Evolutionary conservation across 2,888 invertebrate species (phyloP), one percentile per base, ranked within the genome.

Genomic region (Cephus spinipes): DNA sequence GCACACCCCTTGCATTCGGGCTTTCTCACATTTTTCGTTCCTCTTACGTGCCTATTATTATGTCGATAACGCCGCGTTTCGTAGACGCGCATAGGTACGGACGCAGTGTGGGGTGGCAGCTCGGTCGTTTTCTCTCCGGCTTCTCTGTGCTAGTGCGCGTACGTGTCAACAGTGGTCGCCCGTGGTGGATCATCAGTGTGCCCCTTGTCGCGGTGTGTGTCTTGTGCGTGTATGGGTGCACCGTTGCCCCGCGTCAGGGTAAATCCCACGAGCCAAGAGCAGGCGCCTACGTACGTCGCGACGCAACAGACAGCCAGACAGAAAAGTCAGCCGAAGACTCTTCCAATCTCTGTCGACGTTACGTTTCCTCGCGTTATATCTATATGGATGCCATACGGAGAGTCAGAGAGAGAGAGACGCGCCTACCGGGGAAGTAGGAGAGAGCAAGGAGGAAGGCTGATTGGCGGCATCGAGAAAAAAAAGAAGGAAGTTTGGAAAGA

Each of bases 31-130:
- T 55, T 55, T 55, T 55, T 55, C 71, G 71, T 71, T 71, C 55
- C 71, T 71, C 31, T 71, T 71, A 71, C 74, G 40, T 35, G 36
- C 73, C 32, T 40, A 34, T 36, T n/a, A 35, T 55, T 32, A 40
- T 71, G 55, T 77, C 75, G 73, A 55, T 77, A 77, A 68, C 71
- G 75, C 78, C 78, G 78, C 81, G 80, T 75, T n/a, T 32, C 33
- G 32, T 31, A 31, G 71, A 31, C 33, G 71, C 33, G 71, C 71
- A 33, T 32, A 31, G 71, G 33, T 33, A 33, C 71, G 71, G 71
- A 71, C 71, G 71, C 71, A 33, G 71, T 33, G 33, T 31, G 71
- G 71, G 71, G 71, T 71, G 31, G 71, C 33, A 55, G 55, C 55
- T 55, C 55, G 73, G 71, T 40, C 74, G 74, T 68, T 74, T 75